A percentile compares a stretch with the other conserved stretches of the same genome.
phyloP scores from a whole-genome alignment of 2,797 vertebrate species.

The Gastrophryne carolinensis region DNA sequence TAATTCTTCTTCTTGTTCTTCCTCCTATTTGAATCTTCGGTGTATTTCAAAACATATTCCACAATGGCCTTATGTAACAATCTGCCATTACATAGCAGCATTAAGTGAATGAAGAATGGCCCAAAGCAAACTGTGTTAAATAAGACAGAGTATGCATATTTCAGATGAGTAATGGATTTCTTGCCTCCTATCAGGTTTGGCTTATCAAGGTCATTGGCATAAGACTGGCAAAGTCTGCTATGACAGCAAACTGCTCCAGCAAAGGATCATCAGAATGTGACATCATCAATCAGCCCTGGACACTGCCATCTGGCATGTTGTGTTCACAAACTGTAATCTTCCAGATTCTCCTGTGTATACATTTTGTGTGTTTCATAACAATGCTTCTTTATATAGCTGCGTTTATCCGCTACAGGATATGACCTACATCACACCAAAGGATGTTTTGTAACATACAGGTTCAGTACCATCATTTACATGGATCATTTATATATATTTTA shows the following conservation, averaged over 20 bases:
- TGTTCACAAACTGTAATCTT: conserved; percentile 30
- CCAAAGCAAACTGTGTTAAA: conserved; percentile 14
- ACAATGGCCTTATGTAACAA: too few relatives aligned
- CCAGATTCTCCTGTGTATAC: conserved; percentile 16
- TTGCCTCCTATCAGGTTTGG: conserved; percentile 21
- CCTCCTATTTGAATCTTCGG: too few relatives aligned
- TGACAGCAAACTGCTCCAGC: conserved; percentile 23
- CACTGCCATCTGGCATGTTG: conserved; percentile 33
- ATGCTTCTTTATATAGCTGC: conserved; percentile 2
- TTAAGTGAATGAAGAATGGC: background rate
- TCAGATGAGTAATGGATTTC: conserved; percentile 17
- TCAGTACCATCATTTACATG: too few relatives aligned
- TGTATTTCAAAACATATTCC: too few relatives aligned
- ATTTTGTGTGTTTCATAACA: conserved; percentile 22
- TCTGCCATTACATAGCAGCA: too few relatives aligned
- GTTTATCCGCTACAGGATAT: background rate
- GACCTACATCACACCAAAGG: too few relatives aligned
- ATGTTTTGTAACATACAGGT: too few relatives aligned
- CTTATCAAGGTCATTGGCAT: conserved; percentile 37
- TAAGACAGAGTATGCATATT: conserved; percentile 2
- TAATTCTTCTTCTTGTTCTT: too few relatives aligned
- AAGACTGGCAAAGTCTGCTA: conserved; percentile 25
- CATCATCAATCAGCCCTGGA: conserved; percentile 36
- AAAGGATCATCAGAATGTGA: conserved; percentile 32
- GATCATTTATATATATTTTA: too few relatives aligned